Conservation (phyloP, 2,888 invertebrate genomes). For the Idaea dimidiata region DNA sequence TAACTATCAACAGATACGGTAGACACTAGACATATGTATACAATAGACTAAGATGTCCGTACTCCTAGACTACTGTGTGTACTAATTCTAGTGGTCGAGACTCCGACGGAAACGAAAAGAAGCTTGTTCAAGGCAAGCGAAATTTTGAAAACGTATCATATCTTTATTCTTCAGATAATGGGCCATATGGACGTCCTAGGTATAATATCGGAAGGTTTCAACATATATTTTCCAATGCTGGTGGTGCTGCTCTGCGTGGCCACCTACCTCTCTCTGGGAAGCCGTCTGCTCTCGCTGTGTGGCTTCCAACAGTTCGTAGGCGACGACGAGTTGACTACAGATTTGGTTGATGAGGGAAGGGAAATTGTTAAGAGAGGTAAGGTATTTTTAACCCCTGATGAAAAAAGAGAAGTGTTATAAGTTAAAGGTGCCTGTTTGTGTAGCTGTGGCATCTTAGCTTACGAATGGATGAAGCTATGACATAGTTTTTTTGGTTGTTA, state of each 20-base stretch:
- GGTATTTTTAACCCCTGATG: constrained; percentile 14
- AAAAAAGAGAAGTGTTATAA: background rate
- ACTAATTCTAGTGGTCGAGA: too few species aligned
- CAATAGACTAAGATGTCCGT: too few species aligned
- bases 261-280: constrained; percentile 96
- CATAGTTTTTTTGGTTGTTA: too few species aligned
- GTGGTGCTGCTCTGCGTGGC: constrained; percentile 94
- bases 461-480: too few species aligned
- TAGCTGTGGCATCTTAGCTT: too few species aligned
- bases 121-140: too few species aligned
- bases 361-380: constrained; percentile 94
- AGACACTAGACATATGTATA: too few species aligned
- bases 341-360: constrained; percentile 95
- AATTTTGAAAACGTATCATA: too few species aligned
- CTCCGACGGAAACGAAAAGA: too few species aligned
- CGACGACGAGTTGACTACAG: constrained; percentile 96
- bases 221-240: constrained; percentile 99
- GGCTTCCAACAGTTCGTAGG: constrained; percentile 99
- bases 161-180: constrained; percentile 87
- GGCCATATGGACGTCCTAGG: constrained; percentile 99
- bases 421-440: too few species aligned
- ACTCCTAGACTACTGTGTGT: too few species aligned
- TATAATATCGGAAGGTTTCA: constrained; percentile 98
- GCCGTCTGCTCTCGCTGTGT: constrained; percentile 92
- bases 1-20: too few species aligned